A percentile compares a stretch with the other conserved stretches of the same genome.
phyloP scores from a whole-genome alignment of 2,888 invertebrate species.

The Oscheius sp. region DNA sequence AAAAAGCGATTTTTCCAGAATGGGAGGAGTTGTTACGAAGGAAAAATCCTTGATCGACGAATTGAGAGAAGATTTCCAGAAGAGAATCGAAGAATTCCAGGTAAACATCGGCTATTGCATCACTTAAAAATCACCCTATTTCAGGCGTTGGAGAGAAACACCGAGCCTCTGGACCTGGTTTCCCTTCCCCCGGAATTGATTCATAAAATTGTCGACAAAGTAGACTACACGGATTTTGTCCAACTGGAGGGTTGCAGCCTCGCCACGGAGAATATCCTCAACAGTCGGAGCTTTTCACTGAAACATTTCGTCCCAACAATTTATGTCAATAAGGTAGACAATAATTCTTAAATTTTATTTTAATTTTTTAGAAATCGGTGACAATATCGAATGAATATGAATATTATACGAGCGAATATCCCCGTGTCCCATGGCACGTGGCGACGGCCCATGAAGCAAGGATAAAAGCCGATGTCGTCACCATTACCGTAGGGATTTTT shows the following conservation, averaged over 20 bases:
- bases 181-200: neutral
- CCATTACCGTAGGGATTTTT: neutral
- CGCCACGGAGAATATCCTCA: neutral
- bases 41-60: too few relatives aligned
- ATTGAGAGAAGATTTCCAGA: too few relatives aligned
- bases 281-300: neutral
- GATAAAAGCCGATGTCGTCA: neutral
- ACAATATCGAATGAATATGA: neutral
- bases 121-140: too few relatives aligned
- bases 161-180: neutral
- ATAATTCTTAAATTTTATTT: neutral
- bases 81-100: too few relatives aligned
- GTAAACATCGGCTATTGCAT: too few relatives aligned
- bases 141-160: too few relatives aligned
- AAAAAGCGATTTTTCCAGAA: too few relatives aligned
- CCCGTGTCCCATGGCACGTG: conserved; percentile 21
- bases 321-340: conserved; percentile 7
- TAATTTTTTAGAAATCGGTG: conserved; percentile 7
- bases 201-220: neutral
- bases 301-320: neutral
- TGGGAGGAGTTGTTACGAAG: too few relatives aligned
- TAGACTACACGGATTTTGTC: neutral
- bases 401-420: neutral
- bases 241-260: neutral
- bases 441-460: neutral